Evolutionary conservation across 2,888 invertebrate species (phyloP).

Genomic region (Barypeithes pellucidus): DNA sequence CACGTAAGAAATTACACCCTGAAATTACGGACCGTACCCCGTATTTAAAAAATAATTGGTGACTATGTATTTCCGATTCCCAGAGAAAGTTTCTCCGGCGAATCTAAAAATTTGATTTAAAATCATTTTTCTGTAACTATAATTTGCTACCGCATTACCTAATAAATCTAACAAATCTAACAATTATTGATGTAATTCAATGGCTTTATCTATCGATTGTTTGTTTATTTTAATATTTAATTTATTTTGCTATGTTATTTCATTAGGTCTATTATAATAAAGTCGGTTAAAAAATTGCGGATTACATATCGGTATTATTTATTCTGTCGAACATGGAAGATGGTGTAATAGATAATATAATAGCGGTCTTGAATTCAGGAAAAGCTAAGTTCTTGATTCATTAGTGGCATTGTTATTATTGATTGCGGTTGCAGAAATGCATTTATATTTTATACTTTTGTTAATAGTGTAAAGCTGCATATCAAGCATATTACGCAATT

Average conservation of each 20-base stretch:
- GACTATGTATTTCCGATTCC: background rate
- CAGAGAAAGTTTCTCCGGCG: too few relatives aligned
- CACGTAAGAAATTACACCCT: too few relatives aligned
- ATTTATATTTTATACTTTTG: too few relatives aligned
- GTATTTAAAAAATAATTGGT: too few relatives aligned
- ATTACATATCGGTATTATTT: background rate
- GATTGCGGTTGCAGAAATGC: background rate
- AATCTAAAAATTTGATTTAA: background rate
- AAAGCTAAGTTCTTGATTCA: background rate
- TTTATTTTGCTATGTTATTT: background rate
- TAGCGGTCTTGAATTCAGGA: background rate
- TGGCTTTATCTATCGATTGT: too few relatives aligned
- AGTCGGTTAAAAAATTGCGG: background rate
- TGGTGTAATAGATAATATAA: background rate
- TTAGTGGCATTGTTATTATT: background rate
- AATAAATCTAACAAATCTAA: background rate
- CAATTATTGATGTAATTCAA: background rate
- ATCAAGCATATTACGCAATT: too few relatives aligned
- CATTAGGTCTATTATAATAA: background rate
- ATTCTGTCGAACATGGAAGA: background rate
- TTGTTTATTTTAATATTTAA: conserved; percentile 1
- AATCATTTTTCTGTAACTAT: background rate
- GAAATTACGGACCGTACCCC: too few relatives aligned
- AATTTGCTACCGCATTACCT: background rate
- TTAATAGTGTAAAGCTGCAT: too few relatives aligned